Percentiles rank a stretch among this genome's conserved stretches.
Evolutionary conservation across 2,797 vertebrate species (phyloP).

Genomic region (Apogon talboti): DNA sequence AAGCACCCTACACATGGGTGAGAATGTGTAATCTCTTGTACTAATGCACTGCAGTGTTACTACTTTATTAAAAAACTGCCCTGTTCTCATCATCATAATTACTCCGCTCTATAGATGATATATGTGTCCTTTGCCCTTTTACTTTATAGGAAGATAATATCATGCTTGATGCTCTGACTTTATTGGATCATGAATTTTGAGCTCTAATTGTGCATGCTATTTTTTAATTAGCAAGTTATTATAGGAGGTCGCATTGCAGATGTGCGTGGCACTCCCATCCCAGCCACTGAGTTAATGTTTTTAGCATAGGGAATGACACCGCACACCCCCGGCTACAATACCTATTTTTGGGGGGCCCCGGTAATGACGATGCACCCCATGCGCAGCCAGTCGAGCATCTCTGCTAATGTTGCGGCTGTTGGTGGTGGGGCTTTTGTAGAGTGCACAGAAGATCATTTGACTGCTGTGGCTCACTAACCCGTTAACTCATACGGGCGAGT

Average conservation of each 20-base stretch:
- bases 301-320: conserved; percentile 34
- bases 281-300: conserved; percentile 37
- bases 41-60: conserved; percentile 51
- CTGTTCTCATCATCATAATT: conserved; percentile 67
- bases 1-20: not conserved
- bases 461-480: conserved; percentile 27
- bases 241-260: conserved; percentile 63
- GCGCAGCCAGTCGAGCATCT: conserved; percentile 14
- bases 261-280: conserved; percentile 41
- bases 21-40: conserved; percentile 35
- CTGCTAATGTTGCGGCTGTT: conserved; percentile 40
- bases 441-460: conserved; percentile 21
- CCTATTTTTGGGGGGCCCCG: not conserved
- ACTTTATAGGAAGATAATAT: conserved; percentile 73
- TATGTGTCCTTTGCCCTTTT: conserved; percentile 81
- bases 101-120: conserved; percentile 68
- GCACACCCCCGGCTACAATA: not conserved
- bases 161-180: conserved; percentile 71
- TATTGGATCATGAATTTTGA: conserved; percentile 79
- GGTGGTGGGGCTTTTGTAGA: conserved; percentile 28
- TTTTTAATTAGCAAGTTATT: conserved; percentile 80
- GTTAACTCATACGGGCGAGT: conserved; percentile 13
- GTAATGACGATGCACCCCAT: conserved; percentile 6
- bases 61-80: conserved; percentile 52
- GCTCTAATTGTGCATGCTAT: conserved; percentile 77